phyloP scores from a whole-genome alignment of 2,113 vertebrate species.

The Petromus typicus region DNA sequence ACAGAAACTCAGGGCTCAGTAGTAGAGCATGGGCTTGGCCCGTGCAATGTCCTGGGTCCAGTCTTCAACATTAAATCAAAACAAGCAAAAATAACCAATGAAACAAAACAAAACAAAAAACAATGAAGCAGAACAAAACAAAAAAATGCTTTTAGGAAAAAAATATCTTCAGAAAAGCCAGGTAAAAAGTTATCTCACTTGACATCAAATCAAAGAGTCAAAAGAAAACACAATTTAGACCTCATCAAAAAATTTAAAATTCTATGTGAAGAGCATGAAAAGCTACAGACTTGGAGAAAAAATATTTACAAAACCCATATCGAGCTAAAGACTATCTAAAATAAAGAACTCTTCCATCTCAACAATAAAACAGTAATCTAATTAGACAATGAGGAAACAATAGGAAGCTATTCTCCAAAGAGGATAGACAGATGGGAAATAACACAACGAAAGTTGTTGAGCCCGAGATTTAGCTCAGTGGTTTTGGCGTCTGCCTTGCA shows the following conservation, averaged over 20 bases:
- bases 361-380: slow-evolving; percentile 18
- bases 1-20: neutral
- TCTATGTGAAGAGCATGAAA: neutral
- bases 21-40: neutral
- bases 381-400: slow-evolving; percentile 5
- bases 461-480: no score
- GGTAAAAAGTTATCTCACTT: slow-evolving; percentile 32
- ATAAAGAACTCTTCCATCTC: neutral
- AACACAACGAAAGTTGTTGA: slow-evolving; percentile 10
- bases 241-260: neutral
- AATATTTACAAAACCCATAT: neutral
- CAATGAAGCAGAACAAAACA: neutral
- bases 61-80: neutral
- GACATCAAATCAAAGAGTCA: slow-evolving; percentile 6
- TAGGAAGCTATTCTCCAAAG: neutral
- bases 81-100: neutral
- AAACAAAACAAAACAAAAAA: neutral
- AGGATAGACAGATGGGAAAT: neutral
- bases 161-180: slow-evolving; percentile 25
- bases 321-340: neutral
- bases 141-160: slow-evolving; percentile 15
- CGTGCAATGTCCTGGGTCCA: neutral
- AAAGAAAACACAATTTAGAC: slow-evolving; percentile 18
- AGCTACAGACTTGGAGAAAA: neutral
- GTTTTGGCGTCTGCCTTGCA: no score